Evolutionary conservation across 2,888 invertebrate species (phyloP), one percentile per base, ranked within the genome.

Genomic region (Ryuthela nishihirai): DNA sequence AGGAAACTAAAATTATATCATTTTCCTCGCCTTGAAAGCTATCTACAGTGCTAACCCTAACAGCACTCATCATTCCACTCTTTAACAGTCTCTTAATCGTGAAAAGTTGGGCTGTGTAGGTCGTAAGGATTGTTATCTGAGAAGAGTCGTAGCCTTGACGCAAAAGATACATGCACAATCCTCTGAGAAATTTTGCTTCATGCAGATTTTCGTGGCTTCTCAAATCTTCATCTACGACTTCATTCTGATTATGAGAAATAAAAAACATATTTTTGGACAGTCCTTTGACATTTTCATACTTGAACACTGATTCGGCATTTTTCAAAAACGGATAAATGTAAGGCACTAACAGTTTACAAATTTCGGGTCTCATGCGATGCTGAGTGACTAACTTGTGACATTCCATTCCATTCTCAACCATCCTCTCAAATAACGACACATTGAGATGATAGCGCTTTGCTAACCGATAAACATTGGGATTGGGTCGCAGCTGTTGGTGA

Each of bases 401-500:
- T 3, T 70, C 66, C 15, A 73, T 58, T 0, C 68, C 69, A 59
- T 76, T 74, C 29, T 60, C 42, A 21, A 65, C 39, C 50, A 65
- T 47, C 32, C 64, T 42, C 25, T 65, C 77, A 67, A 77, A 77
- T 43, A 77, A 68, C 1, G 76, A 76, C n/a, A 76, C 59, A 35
- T 75, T 72, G 32, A 77, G 64, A 20, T 74, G 69, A 62, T 71
- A 76, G 15, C 70, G 64, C 25, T 62, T 69, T 4, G 73, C 75
- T 24, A 77, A 68, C 23, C 69, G 64, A 63, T 72, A 72, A 0
- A 75, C 76, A 15, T 71, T 70, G 9, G 75, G 71, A 47, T 66
- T 73, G 15, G 78, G 78, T 21, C 74, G 68, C 10, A 78, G 69
- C 64, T 78, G 78, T 39, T 76, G 70, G 66, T 78, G 78, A 59